These are phyloP conservation scores for Augiades crinisus DNA, from an alignment of 2,888 invertebrate species.

Conservation along the genomic window DNA sequence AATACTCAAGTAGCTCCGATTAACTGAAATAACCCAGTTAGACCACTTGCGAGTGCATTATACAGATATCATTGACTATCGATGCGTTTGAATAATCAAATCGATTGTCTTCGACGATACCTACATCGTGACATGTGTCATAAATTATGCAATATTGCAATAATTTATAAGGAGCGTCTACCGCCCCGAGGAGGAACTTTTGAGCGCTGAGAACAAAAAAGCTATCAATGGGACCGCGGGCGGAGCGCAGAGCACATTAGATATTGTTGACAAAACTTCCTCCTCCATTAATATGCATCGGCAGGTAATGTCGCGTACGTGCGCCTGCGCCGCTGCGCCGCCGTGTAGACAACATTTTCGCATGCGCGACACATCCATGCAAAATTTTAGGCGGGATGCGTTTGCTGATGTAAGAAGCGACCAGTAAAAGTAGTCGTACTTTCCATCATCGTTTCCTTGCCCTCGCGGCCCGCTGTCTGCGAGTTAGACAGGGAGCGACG, in stretches of 20 bases:
- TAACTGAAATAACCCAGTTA: slow-evolving; percentile 75
- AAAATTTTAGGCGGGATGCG: slow-evolving; percentile 81
- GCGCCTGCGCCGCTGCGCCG: slow-evolving; percentile 55
- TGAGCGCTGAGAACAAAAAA: slow-evolving; percentile 59
- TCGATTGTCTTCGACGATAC: slow-evolving; percentile 50
- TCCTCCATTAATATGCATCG: slow-evolving; percentile 78
- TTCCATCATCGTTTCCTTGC: slow-evolving; percentile 66
- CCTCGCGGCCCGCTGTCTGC: slow-evolving; percentile 44
- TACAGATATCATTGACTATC: slow-evolving; percentile 51
- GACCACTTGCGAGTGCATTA: slow-evolving; percentile 51
- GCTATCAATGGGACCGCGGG: slow-evolving; percentile 71
- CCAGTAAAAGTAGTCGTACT: slow-evolving; percentile 66
- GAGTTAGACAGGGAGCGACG: slow-evolving; percentile 67
- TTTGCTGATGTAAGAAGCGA: slow-evolving; percentile 62
- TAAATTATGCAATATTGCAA: slow-evolving; percentile 67
- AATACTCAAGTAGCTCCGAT: slow-evolving; percentile 66
- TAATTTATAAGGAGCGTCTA: slow-evolving; percentile 65
- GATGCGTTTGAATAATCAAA: slow-evolving; percentile 49
- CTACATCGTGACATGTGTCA: slow-evolving; percentile 44
- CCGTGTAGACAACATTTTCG: slow-evolving; percentile 53
- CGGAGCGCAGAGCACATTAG: slow-evolving; percentile 72
- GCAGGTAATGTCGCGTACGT: slow-evolving; percentile 74
- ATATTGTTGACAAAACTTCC: slow-evolving; percentile 82
- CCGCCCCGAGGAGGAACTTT: slow-evolving; percentile 52
- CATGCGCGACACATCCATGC: slow-evolving; percentile 79